Conservation (phyloP, 2,888 invertebrate species). For the Nineta flava region DNA sequence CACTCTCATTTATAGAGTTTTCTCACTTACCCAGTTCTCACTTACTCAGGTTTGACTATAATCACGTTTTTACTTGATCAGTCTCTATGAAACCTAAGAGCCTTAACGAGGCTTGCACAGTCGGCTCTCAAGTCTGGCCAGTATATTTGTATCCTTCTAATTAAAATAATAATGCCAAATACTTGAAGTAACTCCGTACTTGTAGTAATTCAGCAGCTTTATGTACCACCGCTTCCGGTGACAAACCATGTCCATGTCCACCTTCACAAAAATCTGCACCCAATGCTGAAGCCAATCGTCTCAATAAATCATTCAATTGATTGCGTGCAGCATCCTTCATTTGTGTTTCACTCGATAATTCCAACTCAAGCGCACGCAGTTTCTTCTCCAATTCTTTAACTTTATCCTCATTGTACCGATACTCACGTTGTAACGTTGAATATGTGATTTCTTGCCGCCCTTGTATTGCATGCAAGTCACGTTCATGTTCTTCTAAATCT, state of each 20-base stretch:
- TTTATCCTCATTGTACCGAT: constrained; percentile 56
- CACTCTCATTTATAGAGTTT: too few species aligned
- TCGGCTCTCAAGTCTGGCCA: too few species aligned
- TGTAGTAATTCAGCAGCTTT: constrained; percentile 65
- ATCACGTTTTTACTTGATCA: too few species aligned
- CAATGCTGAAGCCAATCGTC: constrained; percentile 54
- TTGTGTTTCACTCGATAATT: constrained; percentile 54
- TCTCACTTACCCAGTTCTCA: too few species aligned
- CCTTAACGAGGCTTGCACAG: too few species aligned
- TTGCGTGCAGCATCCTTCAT: constrained; percentile 53
- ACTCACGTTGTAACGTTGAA: constrained; percentile 59
- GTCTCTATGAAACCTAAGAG: too few species aligned
- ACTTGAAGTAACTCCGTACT: constrained; percentile 29
- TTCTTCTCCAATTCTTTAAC: constrained; percentile 61
- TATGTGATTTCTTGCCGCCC: constrained; percentile 54
- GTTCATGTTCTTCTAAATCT: constrained; percentile 63
- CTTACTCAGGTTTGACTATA: too few species aligned
- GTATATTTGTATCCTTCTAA: too few species aligned
- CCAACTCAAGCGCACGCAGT: constrained; percentile 53
- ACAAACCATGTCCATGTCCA: constrained; percentile 33
- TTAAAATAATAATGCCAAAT: too few species aligned
- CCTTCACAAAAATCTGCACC: constrained; percentile 54
- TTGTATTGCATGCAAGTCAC: constrained; percentile 40
- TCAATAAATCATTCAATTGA: constrained; percentile 53
- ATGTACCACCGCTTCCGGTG: constrained; percentile 56